Evolutionary conservation across 2,797 vertebrate species (phyloP), one percentile per base, ranked within the genome.

Genomic region (Sebastolobus altivelis): DNA sequence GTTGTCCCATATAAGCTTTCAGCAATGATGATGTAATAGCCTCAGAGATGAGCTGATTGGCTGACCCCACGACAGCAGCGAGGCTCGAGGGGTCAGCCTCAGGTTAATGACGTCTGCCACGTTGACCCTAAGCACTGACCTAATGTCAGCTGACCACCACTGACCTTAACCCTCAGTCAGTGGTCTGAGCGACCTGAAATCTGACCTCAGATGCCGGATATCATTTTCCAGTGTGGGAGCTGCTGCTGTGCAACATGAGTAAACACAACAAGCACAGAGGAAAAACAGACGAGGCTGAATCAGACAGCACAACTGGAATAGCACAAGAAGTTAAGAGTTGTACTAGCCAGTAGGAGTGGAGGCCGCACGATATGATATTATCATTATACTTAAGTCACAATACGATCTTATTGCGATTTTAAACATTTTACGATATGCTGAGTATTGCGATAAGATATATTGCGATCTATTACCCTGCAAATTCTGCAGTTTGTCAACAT

Each of bases 21-120:
- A 77, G 69, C 22, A 59, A 1, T 59, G 68, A 77, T 90, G 87
- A 91, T 82, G 77, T 88, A 90, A 89, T 67, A n/a, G 69, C 70
- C 38, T 80, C n/a, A 66, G 22, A 76, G 65, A 83, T 65, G 35
- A 87, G 79, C 68, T 38, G 82, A 87, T 85, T 82, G 83, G 67
- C 52, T 87, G 92, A 89, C 89, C 87, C 56, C 12, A 5, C 40
- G 81, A 89, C 91, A 93, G 92, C 89, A 89, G 88, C 29, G 1
- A 80, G 58, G 82, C 92, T 70, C 3, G 20, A 54, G 49, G 71
- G 90, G 89, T 87, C 82, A 52, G 65, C 68, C 13, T 72, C 65
- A 82, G 92, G 89, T 89, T 93, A 93, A 93, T 92, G 85, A 80
- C 56, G 73, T 79, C 82, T 77, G 70, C 79, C 56, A 75, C 38